These are phyloP conservation scores for Rhagologus leucostigma DNA, from an alignment of 2,113 vertebrate genomes.

Conservation along the genomic window DNA sequence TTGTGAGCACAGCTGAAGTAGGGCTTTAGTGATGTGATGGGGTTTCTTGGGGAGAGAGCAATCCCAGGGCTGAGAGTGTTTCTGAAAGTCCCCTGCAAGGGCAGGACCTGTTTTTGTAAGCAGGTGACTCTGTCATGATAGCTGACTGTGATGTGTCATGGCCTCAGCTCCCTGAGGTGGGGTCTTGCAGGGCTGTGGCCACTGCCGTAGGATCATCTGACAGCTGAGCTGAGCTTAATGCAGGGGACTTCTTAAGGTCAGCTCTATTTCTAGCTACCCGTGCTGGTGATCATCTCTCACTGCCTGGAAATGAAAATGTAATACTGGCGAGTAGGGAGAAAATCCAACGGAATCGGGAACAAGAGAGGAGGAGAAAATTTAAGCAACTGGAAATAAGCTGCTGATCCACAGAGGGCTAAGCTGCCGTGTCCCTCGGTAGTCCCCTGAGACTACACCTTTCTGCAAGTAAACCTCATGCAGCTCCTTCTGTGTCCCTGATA, in stretches of 20 bases:
- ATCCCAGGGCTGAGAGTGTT: background rate
- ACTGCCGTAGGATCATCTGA: background rate
- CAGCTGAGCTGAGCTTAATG: background rate
- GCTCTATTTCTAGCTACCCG: background rate
- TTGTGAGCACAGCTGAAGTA: rapidly evolving
- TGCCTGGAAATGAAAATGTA: conserved; percentile 14
- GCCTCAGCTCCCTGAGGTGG: background rate
- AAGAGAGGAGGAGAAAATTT: conserved; percentile 1
- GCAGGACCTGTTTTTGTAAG: background rate
- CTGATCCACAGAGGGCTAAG: conserved; percentile 23
- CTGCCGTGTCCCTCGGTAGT: background rate
- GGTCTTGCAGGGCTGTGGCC: background rate
- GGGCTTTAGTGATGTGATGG: rapidly evolving
- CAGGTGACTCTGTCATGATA: rapidly evolving
- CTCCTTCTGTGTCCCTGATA: background rate
- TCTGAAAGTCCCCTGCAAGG: background rate
- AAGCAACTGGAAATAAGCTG: conserved; percentile 45
- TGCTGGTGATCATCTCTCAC: background rate
- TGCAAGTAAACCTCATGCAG: background rate
- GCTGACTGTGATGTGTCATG: background rate
- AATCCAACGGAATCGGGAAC: background rate
- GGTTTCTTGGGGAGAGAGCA: background rate
- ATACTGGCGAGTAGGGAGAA: background rate
- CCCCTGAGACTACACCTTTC: background rate
- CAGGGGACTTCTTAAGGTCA: background rate